Conservation (phyloP, 1,140 invertebrate species). For the Zaprionus camerounensis region DNA sequence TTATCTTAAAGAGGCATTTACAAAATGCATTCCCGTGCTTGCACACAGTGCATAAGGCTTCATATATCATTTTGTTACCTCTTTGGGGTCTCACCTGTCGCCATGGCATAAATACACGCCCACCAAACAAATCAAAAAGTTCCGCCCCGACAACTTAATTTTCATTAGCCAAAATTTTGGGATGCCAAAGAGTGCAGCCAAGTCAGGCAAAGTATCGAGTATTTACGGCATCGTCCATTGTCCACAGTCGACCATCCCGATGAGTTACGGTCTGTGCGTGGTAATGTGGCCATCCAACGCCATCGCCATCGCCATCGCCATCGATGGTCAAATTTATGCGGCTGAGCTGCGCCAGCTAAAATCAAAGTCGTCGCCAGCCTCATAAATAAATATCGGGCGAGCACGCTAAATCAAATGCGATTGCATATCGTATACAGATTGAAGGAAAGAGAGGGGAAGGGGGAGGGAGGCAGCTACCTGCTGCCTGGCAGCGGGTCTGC, state of each 20-base stretch:
- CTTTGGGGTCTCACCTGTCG: constrained; percentile 43
- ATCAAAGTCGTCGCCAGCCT: constrained; percentile 62
- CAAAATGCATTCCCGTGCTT: neutral
- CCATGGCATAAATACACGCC: constrained; percentile 63
- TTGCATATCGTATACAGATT: constrained; percentile 22
- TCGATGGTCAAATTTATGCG: constrained; percentile 56
- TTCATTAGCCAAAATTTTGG: constrained; percentile 74
- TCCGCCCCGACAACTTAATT: constrained; percentile 48
- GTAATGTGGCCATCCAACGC: constrained; percentile 43
- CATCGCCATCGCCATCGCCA: neutral
- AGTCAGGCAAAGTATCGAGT: constrained; percentile 42
- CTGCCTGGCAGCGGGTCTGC: constrained; percentile 47
- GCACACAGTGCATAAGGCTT: neutral
- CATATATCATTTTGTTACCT: constrained; percentile 12
- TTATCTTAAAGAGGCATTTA: neutral
- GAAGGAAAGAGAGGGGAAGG: neutral
- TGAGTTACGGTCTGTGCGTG: constrained; percentile 50
- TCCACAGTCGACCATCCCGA: neutral
- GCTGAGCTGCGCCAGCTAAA: constrained; percentile 64
- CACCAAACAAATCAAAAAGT: constrained; percentile 34
- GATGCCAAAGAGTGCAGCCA: constrained; percentile 76
- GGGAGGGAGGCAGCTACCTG: neutral
- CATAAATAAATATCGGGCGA: constrained; percentile 75
- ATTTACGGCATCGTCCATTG: constrained; percentile 62
- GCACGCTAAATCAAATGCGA: constrained; percentile 72